Conservation (phyloP, 2,888 invertebrate genomes). For the Lasius platythorax region DNA sequence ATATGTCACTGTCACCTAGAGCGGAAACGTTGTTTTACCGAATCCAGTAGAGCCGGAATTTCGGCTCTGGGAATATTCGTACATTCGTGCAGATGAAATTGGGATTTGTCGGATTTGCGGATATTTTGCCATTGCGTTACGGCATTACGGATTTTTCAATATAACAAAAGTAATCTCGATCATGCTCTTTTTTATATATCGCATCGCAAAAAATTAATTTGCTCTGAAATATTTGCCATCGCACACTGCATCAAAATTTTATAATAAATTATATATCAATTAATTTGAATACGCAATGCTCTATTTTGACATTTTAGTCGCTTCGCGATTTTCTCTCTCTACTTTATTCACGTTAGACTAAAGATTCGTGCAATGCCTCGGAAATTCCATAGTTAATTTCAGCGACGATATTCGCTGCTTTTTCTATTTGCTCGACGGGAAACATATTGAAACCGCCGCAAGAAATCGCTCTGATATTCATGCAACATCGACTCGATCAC, state of each 20-base stretch:
- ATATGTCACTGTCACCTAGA: conserved; percentile 12
- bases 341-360: background rate
- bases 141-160: conserved; percentile 49
- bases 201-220: conserved; percentile 33
- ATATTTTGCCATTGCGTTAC: conserved; percentile 42
- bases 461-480: background rate
- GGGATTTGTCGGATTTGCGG: conserved; percentile 53
- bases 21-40: conserved; percentile 43
- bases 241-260: conserved; percentile 26
- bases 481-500: background rate
- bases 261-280: conserved; percentile 24
- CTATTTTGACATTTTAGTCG: background rate
- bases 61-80: conserved; percentile 40
- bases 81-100: conserved; percentile 43
- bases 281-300: conserved; percentile 8
- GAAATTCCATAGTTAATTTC: conserved; percentile 5
- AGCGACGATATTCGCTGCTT: background rate
- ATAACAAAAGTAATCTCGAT: conserved; percentile 47
- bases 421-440: background rate
- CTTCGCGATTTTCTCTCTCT: background rate
- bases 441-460: background rate
- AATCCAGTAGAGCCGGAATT: conserved; percentile 43
- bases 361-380: background rate
- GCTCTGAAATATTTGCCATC: conserved; percentile 37
- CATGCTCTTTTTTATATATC: conserved; percentile 19